Evolutionary conservation across 2,797 vertebrate genomes (phyloP).

Genomic region (Leucoraja ocellata): DNA sequence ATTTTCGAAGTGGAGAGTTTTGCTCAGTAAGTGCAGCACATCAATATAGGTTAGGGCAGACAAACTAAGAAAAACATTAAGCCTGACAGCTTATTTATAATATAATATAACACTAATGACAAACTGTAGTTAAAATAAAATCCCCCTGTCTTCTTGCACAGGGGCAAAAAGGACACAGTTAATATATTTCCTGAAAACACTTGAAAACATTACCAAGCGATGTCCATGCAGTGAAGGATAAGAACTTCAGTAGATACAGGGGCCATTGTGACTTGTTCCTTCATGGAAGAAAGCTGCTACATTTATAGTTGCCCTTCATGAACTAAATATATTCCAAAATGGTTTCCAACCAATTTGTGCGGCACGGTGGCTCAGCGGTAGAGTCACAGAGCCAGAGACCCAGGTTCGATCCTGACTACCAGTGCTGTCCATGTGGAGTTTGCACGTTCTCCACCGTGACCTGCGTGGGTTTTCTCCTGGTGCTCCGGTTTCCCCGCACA

Average conservation of each 20-base stretch:
- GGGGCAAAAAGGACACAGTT: neutral
- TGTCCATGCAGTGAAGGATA: neutral
- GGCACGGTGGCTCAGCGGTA: too few species aligned
- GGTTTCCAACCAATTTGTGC: neutral
- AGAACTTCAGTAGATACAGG: too few species aligned
- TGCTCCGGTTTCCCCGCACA: too few species aligned
- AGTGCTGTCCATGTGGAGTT: too few species aligned
- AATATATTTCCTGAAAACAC: neutral
- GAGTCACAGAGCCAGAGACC: too few species aligned
- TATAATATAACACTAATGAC: neutral
- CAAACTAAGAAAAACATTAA: neutral
- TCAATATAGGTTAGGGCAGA: neutral
- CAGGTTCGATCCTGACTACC: too few species aligned
- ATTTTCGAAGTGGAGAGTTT: neutral
- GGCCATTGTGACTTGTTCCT: neutral
- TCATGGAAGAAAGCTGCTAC: neutral
- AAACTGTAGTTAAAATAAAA: neutral
- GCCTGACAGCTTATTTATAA: neutral
- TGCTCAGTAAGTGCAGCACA: neutral
- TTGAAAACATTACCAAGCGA: neutral
- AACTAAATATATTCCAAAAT: neutral
- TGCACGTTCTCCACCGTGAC: too few species aligned
- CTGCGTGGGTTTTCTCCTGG: too few species aligned
- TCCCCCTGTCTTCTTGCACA: neutral
- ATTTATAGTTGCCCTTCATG: neutral